Evolutionary conservation across 2,113 vertebrate genomes (phyloP), one percentile per base, ranked within the genome.

Genomic region (Phrynosoma blainvillii): DNA sequence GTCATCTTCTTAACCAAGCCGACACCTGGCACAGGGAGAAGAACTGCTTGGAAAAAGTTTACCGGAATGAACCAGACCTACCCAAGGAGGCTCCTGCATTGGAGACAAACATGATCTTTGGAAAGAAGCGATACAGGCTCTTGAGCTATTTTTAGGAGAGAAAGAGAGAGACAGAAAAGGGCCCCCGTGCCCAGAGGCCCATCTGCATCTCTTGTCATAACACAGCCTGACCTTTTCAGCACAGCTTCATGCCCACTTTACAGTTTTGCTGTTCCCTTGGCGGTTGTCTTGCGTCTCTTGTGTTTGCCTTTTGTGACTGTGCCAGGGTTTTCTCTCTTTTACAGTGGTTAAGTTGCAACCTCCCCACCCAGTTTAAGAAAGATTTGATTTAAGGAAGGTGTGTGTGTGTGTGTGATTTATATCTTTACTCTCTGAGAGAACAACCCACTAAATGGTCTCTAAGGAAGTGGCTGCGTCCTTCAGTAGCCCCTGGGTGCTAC

Each of bases 101-200:
- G 80, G 62, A 89, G 89, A 89, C 25, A 6, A 0, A 12, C 0
- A 16, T 10, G 5, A 8, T 74, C 75, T 75, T 40, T 76, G 54
- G 4, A 84, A 76, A 89, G 84, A 70, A 0, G 0, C 82, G 68
- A 84, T 79, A 82, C 54, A 1, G 47, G 0, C 16, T 87, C 83
- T 88, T 82, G 70, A 47, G 52, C 89, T 93, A 79, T 85, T 90
- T 92, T 94, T 87, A 91, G 91, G 23, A 65, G 23, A 36, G 1
- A 6, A 81, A 66, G 47, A 66, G 20, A 65, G 62, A 65, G 20
- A 65, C 12, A 6, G 20, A 65, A 65, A 27, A 36, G n/a, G 59
- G n/a, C 79, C 79, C n/a, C 47, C 47, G 47, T 47, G 47, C 47
- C 47, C 47, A 2, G 79, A 40, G 47, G 84, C 76, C 79, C 79